Evolutionary conservation across 2,888 invertebrate species (phyloP), one percentile per base, ranked within the genome.

Genomic region (Patella depressa): DNA sequence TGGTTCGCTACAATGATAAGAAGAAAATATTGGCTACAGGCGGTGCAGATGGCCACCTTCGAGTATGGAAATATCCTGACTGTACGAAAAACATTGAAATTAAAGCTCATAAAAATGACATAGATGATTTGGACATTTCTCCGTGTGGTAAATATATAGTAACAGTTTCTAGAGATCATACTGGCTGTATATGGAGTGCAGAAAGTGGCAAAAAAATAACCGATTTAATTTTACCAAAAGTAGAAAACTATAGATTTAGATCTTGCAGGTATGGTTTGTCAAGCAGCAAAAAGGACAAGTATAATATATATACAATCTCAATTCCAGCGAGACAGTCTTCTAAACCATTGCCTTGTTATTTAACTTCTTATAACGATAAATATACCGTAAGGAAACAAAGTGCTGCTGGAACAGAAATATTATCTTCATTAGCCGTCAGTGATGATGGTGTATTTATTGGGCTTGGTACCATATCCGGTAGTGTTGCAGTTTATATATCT

Each of bases 91-190:
- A 94, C 29, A 93, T 94, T 86, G 95, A 95, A 84, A 93, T 97
- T 14, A 93, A 94, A 81, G 96, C 95, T 57, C 98, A 98, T 88
- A 94, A 93, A 76, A 96, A 96, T 92, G 98, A 98, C 94, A 96
- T 98, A 82, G 98, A 98, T 89, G 98, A 98, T 91, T 91, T 98
- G 76, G 97, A 98, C 93, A 96, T 98, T 90, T 96, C 96, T 92
- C 95, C 95, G 2, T 94, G 95, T 88, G 95, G 95, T 81, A 94
- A 94, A 75, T 93, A 94, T 89, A 92, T 98, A 75, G 95, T 95
- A 75, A 96, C 96, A 86, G 95, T 98, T 83, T 96, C 96, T 0
- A 96, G 97, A 92, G 98, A 98, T 92, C 96, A 96, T 4, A 93
- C 94, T 84, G 96, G 95, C 9, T 93, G 94, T 85, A 92, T 98